Conservation (phyloP, 2,113 vertebrate genomes). For the Progne subis region DNA sequence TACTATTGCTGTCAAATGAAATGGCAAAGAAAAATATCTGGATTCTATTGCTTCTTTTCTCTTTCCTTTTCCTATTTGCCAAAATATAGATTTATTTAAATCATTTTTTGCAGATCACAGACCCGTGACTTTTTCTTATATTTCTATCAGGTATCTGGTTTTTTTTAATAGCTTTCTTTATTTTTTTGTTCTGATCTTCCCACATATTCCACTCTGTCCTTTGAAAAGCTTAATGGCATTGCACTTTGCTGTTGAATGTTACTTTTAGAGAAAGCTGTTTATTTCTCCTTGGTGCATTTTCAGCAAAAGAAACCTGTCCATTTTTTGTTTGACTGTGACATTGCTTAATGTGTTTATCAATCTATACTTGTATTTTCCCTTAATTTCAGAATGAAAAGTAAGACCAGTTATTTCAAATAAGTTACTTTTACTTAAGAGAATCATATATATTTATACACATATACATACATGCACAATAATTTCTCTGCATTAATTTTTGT, state of each 20-base stretch:
- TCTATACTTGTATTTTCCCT: not conserved
- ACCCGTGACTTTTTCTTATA: not conserved
- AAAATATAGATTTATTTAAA: constrained; percentile 47
- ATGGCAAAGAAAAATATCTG: not conserved
- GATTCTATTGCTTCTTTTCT: not conserved
- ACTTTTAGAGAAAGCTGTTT: constrained; percentile 13
- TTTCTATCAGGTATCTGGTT: constrained; percentile 1
- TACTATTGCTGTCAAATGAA: not conserved
- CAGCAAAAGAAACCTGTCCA: not conserved
- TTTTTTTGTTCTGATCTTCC: constrained; percentile 36
- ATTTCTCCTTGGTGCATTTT: constrained; percentile 24
- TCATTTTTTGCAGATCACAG: constrained; percentile 2
- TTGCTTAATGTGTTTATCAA: not conserved
- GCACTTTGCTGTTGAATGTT: constrained; percentile 27
- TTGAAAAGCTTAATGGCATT: constrained; percentile 38
- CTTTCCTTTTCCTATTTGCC: not conserved
- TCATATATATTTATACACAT: too few relatives aligned
- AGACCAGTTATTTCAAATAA: not conserved
- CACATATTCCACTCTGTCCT: not conserved
- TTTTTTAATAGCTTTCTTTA: constrained; percentile 29
- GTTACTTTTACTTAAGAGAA: not conserved
- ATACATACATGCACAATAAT: accelerated
- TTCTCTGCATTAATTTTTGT: not conserved
- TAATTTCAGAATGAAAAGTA: not conserved
- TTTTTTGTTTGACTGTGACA: not conserved